Evolutionary conservation across 2,113 vertebrate species (phyloP).

Genomic region (Tretioscincus oriximinensis): DNA sequence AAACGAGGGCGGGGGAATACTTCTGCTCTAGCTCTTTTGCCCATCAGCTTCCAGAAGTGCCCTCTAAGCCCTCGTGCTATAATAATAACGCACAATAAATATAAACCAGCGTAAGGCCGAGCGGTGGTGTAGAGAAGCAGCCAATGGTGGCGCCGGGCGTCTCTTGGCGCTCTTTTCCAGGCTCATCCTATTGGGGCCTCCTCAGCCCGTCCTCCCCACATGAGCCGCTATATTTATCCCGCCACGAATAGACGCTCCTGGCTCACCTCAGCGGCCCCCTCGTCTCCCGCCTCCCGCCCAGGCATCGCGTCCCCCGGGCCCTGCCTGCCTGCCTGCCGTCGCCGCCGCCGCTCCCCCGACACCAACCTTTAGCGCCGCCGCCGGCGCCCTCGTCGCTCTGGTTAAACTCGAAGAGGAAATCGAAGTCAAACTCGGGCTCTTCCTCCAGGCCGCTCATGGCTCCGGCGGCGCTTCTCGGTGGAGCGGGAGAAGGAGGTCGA

Average conservation of each 20-base stretch:
- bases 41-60: too few species aligned
- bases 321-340: neutral
- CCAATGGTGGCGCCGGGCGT: neutral
- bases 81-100: too few species aligned
- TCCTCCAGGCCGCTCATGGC: slow-evolving; percentile 81
- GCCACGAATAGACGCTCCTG: neutral
- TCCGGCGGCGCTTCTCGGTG: neutral
- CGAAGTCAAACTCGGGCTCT: slow-evolving; percentile 87
- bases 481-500: neutral
- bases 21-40: too few species aligned
- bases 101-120: too few species aligned
- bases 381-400: slow-evolving; percentile 69
- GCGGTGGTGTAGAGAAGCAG: neutral
- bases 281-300: neutral
- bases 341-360: neutral
- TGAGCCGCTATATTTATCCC: slow-evolving; percentile 23
- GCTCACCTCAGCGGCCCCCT: neutral
- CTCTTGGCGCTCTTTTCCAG: neutral
- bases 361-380: slow-evolving; percentile 75
- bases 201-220: neutral
- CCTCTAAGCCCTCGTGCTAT: too few species aligned
- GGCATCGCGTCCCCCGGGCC: neutral
- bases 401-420: slow-evolving; percentile 86
- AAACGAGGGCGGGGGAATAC: too few species aligned
- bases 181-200: neutral